These are phyloP conservation scores for Drosophila diplacantha DNA, from an alignment of 2,888 invertebrate genomes.

Conservation along the genomic window DNA sequence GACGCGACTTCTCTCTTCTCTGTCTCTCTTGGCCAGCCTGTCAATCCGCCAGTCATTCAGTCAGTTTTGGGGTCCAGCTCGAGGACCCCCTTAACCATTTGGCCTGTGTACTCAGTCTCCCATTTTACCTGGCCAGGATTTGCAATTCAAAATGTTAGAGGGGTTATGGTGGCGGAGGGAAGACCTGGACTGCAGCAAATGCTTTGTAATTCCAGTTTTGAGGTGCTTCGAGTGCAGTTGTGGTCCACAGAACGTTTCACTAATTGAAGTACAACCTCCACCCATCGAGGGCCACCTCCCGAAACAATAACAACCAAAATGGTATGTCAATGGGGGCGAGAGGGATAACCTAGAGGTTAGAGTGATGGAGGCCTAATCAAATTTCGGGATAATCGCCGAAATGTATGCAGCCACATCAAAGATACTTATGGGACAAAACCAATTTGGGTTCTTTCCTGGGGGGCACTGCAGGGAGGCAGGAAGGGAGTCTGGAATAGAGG, in stretches of 20 bases:
- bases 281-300: background rate
- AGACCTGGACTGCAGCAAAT: constrained; percentile 1
- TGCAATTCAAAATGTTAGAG: constrained; percentile 61
- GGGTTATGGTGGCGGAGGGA: constrained; percentile 36
- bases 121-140: constrained; percentile 46
- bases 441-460: constrained; percentile 39
- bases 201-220: constrained; percentile 49
- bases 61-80: constrained; percentile 20
- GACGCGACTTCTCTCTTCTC: background rate
- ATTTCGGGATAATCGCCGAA: constrained; percentile 50
- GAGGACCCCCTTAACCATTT: constrained; percentile 23
- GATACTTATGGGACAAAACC: constrained; percentile 38
- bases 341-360: background rate
- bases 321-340: no score
- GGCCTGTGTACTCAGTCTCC: constrained; percentile 7
- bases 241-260: constrained; percentile 51
- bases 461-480: background rate
- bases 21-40: constrained; percentile 5
- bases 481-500: background rate
- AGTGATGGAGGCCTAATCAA: constrained; percentile 40
- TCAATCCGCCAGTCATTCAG: constrained; percentile 14
- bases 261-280: constrained; percentile 59
- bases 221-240: constrained; percentile 36
- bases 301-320: constrained; percentile 24
- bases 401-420: constrained; percentile 52